These are phyloP conservation scores for Lasioglossum vierecki DNA, from an alignment of 2,888 invertebrate species.

Conservation along the genomic window DNA sequence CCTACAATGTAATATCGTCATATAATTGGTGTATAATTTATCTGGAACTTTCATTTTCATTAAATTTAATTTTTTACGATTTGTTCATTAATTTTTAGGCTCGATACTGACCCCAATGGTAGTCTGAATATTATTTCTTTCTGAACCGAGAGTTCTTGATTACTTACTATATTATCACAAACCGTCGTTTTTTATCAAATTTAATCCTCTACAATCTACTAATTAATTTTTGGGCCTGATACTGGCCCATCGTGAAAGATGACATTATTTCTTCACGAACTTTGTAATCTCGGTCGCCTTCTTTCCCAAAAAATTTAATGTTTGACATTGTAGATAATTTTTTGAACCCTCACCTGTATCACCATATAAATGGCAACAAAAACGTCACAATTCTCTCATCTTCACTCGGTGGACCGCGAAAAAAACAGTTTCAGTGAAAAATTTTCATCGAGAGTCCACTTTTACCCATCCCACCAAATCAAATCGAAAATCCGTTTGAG, in stretches of 20 bases:
- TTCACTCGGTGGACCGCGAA: neutral
- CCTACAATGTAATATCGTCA: neutral
- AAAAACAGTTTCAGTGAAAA: neutral
- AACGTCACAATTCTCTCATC: neutral
- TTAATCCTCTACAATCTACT: neutral
- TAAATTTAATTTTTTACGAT: neutral
- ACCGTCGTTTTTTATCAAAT: neutral
- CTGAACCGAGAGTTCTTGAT: neutral
- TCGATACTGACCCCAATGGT: neutral
- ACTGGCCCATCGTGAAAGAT: neutral
- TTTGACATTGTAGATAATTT: neutral
- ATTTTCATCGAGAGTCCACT: neutral
- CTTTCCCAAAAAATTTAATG: neutral
- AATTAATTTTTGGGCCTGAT: neutral
- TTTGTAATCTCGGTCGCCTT: neutral
- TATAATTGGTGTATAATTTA: neutral
- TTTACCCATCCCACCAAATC: neutral
- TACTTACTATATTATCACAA: neutral
- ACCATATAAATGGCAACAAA: neutral
- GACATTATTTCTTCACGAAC: neutral
- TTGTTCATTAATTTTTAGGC: neutral
- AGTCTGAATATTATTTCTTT: neutral
- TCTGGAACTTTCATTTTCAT: neutral
- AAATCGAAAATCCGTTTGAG: neutral
- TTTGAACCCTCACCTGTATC: too few relatives aligned